These are phyloP conservation scores for Phrynosoma platyrhinos DNA, from an alignment of 2,113 vertebrate species.

Conservation along the genomic window DNA sequence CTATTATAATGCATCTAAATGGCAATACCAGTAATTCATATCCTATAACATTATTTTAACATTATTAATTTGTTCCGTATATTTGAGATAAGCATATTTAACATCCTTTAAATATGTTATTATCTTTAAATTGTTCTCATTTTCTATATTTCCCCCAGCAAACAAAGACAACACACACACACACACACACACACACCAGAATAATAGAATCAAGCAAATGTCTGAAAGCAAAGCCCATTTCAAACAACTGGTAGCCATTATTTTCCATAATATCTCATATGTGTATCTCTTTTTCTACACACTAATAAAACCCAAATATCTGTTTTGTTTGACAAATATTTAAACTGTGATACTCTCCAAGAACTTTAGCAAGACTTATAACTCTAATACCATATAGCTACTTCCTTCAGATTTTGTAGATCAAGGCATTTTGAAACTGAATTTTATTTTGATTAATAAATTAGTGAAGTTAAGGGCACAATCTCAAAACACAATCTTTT, in stretches of 20 bases:
- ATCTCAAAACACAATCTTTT: not conserved
- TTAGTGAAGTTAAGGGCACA: not conserved
- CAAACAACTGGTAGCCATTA: not conserved
- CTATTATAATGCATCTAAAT: not conserved
- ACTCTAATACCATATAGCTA: not conserved
- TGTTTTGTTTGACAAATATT: not conserved
- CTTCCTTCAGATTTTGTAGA: not conserved
- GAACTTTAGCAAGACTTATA: not conserved
- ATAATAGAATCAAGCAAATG: not conserved
- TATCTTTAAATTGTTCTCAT: conserved; percentile 5
- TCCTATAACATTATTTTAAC: conserved; percentile 4
- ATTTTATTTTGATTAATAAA: not conserved
- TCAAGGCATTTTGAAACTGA: not conserved
- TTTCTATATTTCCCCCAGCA: not conserved
- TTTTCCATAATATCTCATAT: not conserved
- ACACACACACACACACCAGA: too few relatives aligned
- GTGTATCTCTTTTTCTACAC: not conserved
- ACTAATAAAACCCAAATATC: not conserved
- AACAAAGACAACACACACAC: not conserved
- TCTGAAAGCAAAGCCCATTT: not conserved
- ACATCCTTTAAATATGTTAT: conserved; percentile 9
- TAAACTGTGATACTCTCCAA: not conserved
- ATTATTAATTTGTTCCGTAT: conserved; percentile 2
- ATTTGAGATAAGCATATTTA: conserved; percentile 8
- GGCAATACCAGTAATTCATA: not conserved